Evolutionary conservation across 2,888 invertebrate genomes (phyloP).

Genomic region (Sphaeridia pumilis): DNA sequence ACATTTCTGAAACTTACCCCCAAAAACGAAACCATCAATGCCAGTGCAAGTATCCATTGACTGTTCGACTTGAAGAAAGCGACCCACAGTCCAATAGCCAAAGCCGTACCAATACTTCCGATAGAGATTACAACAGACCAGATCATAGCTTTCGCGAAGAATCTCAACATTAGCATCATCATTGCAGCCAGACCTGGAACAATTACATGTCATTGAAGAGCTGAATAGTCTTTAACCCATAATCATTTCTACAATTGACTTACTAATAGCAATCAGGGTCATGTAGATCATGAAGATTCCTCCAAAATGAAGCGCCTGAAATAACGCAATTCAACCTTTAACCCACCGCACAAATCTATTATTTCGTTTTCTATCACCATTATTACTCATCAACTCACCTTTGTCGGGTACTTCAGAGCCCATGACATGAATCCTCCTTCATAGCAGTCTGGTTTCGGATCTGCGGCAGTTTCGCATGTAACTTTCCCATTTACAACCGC

Average conservation of each 20-base stretch:
- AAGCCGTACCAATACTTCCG: constrained; percentile 45
- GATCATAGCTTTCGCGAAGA: constrained; percentile 50
- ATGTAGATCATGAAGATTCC: neutral
- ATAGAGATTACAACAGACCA: constrained; percentile 50
- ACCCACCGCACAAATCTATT: too few relatives aligned
- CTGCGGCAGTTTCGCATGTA: too few relatives aligned
- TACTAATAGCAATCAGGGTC: neutral
- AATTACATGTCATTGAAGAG: neutral
- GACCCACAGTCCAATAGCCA: constrained; percentile 48
- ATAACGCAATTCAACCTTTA: too few relatives aligned
- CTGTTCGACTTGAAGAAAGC: constrained; percentile 3
- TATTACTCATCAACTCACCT: too few relatives aligned
- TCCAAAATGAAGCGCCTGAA: neutral
- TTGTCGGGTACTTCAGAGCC: too few relatives aligned
- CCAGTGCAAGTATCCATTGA: neutral
- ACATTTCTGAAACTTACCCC: constrained; percentile 47
- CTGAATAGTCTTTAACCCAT: neutral
- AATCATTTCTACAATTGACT: neutral
- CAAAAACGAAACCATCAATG: constrained; percentile 39
- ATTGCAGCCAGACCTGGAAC: constrained; percentile 46
- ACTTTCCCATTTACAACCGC: too few relatives aligned
- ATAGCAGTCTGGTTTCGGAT: too few relatives aligned
- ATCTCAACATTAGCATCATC: constrained; percentile 47
- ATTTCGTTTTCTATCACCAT: too few relatives aligned
- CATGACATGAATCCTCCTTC: too few relatives aligned